Evolutionary conservation across 2,888 invertebrate genomes (phyloP).

Genomic region (Pediacus dermestoides): DNA sequence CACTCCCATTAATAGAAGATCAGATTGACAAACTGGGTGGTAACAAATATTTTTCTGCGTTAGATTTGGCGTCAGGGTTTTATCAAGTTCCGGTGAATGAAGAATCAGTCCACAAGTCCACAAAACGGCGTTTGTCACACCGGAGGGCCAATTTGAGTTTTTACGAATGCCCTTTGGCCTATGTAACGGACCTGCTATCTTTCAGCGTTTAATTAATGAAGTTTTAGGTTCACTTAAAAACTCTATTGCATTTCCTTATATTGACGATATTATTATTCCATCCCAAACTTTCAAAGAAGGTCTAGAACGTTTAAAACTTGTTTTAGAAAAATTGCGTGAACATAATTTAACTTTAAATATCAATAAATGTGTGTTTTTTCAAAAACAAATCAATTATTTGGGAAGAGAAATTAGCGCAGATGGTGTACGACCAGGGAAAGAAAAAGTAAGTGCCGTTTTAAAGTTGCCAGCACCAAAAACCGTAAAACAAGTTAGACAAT

Average conservation of each 20-base stretch:
- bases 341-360: constrained; percentile 24
- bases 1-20: constrained; percentile 19
- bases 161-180: constrained; percentile 40
- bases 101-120: constrained; percentile 28
- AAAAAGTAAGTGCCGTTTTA: constrained; percentile 21
- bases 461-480: constrained; percentile 18
- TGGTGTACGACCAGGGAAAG: constrained; percentile 22
- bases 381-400: constrained; percentile 20
- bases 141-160: constrained; percentile 37
- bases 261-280: constrained; percentile 26
- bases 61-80: constrained; percentile 32
- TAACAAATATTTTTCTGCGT: constrained; percentile 22
- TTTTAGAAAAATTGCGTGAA: constrained; percentile 15
- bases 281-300: constrained; percentile 16
- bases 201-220: constrained; percentile 32
- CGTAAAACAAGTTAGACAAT: constrained; percentile 25
- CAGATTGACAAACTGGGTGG: constrained; percentile 20
- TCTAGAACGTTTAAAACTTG: constrained; percentile 15
- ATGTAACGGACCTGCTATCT: constrained; percentile 35
- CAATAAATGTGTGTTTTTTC: constrained; percentile 24
- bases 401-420: constrained; percentile 23
- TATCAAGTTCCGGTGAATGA: constrained; percentile 33
- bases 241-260: constrained; percentile 15
- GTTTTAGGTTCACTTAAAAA: constrained; percentile 21
- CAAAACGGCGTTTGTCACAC: constrained; percentile 38